Percentiles rank a stretch among this genome's conserved stretches.
Conservation (phyloP, 1,140 invertebrate genomes). For the Drosophila pruinosa region DNA sequence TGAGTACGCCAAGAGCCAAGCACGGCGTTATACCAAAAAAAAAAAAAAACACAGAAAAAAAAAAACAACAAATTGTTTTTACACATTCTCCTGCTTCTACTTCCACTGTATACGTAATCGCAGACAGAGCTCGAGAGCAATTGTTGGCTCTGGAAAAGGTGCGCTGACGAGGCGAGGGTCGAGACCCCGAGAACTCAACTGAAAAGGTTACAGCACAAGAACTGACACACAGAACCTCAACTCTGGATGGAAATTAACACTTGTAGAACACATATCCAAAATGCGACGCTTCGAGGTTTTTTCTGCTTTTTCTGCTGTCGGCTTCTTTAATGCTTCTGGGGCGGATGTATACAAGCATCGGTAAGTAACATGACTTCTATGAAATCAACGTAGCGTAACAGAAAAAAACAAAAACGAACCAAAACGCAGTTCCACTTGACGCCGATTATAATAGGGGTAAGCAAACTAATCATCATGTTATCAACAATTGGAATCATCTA, state of each 20-base stretch:
- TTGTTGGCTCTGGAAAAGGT: constrained; percentile 9
- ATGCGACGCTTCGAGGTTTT: not conserved
- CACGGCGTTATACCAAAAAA: constrained; percentile 16
- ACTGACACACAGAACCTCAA: not conserved
- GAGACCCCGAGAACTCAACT: constrained; percentile 31
- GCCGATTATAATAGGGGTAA: constrained; percentile 18
- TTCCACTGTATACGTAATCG: constrained; percentile 15
- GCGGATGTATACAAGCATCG: constrained; percentile 1
- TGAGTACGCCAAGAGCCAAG: constrained; percentile 32
- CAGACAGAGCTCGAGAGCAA: not conserved
- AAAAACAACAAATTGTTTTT: constrained; percentile 28
- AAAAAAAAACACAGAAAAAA: constrained; percentile 10
- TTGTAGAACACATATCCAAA: constrained; percentile 9
- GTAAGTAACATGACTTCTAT: not conserved
- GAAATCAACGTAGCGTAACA: constrained; percentile 33
- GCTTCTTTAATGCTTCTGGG: not conserved
- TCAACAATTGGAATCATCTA: not conserved
- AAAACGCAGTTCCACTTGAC: constrained; percentile 33
- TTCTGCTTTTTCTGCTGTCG: not conserved
- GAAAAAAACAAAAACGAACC: not conserved
- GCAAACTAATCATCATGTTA: not conserved
- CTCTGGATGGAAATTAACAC: constrained; percentile 32
- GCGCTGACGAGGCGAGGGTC: not conserved
- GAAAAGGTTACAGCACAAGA: constrained; percentile 34
- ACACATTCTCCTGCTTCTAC: constrained; percentile 3